phyloP scores from a whole-genome alignment of 2,797 vertebrate species.

The Chaenodraco wilsoni region DNA sequence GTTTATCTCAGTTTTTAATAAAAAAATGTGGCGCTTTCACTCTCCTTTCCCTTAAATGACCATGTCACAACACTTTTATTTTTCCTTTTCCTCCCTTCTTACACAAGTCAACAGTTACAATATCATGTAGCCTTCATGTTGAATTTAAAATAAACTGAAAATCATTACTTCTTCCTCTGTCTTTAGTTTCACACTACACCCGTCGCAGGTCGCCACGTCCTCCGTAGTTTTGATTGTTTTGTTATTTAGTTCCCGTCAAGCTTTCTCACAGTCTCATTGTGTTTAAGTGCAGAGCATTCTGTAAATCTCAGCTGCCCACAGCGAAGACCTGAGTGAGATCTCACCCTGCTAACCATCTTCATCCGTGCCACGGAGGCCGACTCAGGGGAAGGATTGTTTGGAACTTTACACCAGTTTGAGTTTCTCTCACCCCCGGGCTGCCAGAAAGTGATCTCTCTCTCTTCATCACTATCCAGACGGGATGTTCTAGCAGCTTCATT shows the following conservation, averaged over 20 bases:
- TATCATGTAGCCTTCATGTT: background rate
- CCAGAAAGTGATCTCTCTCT: constrained; percentile 36
- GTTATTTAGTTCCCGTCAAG: background rate
- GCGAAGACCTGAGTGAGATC: constrained; percentile 37
- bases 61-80: constrained; percentile 19
- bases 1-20: constrained; percentile 48
- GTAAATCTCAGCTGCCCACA: constrained; percentile 37
- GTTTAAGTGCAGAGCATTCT: constrained; percentile 13
- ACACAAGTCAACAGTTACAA: background rate
- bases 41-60: constrained; percentile 35
- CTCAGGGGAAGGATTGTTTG: constrained; percentile 43
- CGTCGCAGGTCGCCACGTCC: constrained; percentile 7
- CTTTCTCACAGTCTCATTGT: constrained; percentile 32
- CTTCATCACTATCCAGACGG: constrained; percentile 47
- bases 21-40: constrained; percentile 35
- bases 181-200: constrained; percentile 3
- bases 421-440: constrained; percentile 54
- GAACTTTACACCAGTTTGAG: constrained; percentile 62
- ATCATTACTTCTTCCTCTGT: background rate
- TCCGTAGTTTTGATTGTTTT: constrained; percentile 22
- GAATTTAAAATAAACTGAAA: constrained; percentile 23
- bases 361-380: constrained; percentile 13
- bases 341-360: constrained; percentile 41
- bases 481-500: constrained; percentile 14
- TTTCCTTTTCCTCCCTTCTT: constrained; percentile 20